phyloP scores from a whole-genome alignment of 2,797 vertebrate species.

The Babyrousa celebensis region DNA sequence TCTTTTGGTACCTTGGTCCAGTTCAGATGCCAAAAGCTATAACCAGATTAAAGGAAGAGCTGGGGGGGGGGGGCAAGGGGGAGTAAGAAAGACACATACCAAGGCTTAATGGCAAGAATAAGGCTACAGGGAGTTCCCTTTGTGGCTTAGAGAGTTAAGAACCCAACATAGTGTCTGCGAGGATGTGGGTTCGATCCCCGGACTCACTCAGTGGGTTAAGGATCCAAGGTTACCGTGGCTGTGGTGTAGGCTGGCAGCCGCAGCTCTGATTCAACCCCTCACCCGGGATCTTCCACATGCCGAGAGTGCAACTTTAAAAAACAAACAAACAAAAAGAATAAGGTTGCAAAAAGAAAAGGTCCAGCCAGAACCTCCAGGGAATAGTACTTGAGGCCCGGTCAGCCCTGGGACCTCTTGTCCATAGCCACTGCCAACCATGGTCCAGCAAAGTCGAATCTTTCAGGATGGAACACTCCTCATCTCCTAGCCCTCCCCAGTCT shows the following conservation, averaged over 20 bases:
- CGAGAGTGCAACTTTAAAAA: too few species aligned
- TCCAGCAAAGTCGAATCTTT: too few species aligned
- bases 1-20: not conserved
- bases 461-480: rapidly evolving
- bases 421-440: not conserved
- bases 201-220: too few species aligned
- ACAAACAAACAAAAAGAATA: not conserved
- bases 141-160: too few species aligned
- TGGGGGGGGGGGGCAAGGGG: rapidly evolving
- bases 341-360: not conserved
- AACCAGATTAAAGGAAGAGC: not conserved
- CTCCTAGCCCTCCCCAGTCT: not conserved
- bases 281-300: too few species aligned
- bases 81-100: not conserved
- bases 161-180: too few species aligned
- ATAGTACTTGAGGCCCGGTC: not conserved
- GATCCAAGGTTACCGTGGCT: too few species aligned
- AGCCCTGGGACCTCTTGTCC: not conserved
- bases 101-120: not conserved
- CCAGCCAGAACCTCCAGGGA: not conserved
- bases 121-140: too few species aligned
- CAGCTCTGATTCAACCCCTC: too few species aligned
- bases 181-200: too few species aligned
- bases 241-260: too few species aligned
- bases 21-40: not conserved